These are phyloP conservation scores for Elmis aenea DNA, from an alignment of 2,888 invertebrate species.

Conservation along the genomic window DNA sequence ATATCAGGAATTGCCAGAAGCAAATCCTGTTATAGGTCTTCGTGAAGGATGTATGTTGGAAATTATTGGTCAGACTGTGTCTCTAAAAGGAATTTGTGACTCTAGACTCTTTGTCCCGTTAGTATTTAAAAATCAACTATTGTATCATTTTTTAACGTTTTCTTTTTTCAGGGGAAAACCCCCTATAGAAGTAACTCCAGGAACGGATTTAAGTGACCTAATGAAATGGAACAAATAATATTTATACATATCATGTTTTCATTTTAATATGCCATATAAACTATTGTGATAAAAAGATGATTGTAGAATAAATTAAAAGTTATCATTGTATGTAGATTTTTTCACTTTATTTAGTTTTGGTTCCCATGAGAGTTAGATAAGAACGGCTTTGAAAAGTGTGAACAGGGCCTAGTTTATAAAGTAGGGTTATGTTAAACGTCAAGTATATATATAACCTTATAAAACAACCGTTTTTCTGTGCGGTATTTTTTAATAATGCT, in stretches of 20 bases:
- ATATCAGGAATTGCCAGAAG: slow-evolving; percentile 57
- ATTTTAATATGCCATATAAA: too few relatives aligned
- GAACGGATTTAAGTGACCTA: slow-evolving; percentile 59
- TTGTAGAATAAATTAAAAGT: too few relatives aligned
- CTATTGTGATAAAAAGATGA: too few relatives aligned
- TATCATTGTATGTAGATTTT: too few relatives aligned
- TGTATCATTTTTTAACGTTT: too few relatives aligned
- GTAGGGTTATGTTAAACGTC: too few relatives aligned
- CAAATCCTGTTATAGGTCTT: slow-evolving; percentile 62
- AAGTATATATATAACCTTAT: too few relatives aligned
- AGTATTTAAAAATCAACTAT: slow-evolving; percentile 35
- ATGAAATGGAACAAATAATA: slow-evolving; percentile 26
- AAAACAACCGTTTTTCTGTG: too few relatives aligned
- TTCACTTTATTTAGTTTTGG: too few relatives aligned
- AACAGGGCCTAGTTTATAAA: too few relatives aligned
- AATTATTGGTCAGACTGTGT: slow-evolving; percentile 55
- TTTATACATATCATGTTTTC: neutral
- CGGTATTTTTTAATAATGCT: slow-evolving; percentile 1
- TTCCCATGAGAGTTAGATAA: too few relatives aligned
- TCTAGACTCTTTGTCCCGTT: slow-evolving; percentile 64
- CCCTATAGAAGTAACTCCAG: slow-evolving; percentile 52
- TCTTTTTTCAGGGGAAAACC: slow-evolving; percentile 49
- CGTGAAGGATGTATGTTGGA: slow-evolving; percentile 65
- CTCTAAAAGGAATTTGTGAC: slow-evolving; percentile 57
- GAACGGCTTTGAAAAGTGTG: too few relatives aligned